Evolutionary conservation across 2,113 vertebrate genomes (phyloP).

Genomic region (Girardinichthys multiradiatus): DNA sequence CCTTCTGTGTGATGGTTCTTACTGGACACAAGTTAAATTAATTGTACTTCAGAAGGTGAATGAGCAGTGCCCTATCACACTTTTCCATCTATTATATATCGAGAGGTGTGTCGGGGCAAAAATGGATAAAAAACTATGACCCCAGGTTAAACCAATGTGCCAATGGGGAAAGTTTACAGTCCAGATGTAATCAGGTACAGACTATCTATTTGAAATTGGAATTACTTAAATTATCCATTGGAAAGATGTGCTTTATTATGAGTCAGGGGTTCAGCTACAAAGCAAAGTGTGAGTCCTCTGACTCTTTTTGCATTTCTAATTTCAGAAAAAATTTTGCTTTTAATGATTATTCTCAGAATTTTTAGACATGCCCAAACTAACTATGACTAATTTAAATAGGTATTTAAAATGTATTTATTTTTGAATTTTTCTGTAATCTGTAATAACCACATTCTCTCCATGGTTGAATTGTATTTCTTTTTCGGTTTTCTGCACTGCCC

Average conservation of each 20-base stretch:
- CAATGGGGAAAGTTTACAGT: constrained; percentile 28
- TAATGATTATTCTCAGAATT: neutral
- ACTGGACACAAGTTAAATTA: constrained; percentile 33
- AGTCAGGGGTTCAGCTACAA: neutral
- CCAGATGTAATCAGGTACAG: constrained; percentile 39
- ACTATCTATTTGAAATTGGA: constrained; percentile 58
- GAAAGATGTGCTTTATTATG: constrained; percentile 47
- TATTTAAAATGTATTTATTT: neutral
- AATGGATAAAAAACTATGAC: constrained; percentile 54
- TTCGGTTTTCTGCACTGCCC: neutral
- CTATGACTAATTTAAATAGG: neutral
- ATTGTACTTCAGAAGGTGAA: constrained; percentile 65
- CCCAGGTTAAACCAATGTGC: constrained; percentile 52
- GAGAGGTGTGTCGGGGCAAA: constrained; percentile 21
- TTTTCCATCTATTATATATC: constrained; percentile 70
- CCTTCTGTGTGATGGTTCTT: constrained; percentile 1
- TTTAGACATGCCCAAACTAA: neutral
- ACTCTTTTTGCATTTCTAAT: neutral
- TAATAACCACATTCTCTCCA: neutral
- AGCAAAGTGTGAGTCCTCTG: neutral
- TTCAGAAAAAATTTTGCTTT: neutral
- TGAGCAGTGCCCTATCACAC: constrained; percentile 45
- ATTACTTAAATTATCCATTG: constrained; percentile 46
- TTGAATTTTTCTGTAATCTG: neutral
- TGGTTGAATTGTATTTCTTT: neutral